phyloP scores from a whole-genome alignment of 2,797 vertebrate genomes.

The Darevskia nairensis region DNA sequence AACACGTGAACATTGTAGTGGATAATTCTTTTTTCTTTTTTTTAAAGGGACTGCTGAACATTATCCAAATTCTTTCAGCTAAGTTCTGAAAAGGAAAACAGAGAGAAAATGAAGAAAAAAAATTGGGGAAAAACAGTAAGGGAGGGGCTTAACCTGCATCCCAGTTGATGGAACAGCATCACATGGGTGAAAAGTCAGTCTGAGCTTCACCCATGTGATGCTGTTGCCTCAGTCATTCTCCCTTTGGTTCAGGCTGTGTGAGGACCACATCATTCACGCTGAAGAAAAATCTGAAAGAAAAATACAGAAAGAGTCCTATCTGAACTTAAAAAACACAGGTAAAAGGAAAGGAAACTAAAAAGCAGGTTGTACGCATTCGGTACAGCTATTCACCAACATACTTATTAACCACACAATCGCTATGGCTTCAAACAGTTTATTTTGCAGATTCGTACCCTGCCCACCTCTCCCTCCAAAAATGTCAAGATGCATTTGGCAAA shows the following conservation, averaged over 20 bases:
- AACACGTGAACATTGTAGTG: constrained; percentile 4
- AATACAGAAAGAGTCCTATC: constrained; percentile 73
- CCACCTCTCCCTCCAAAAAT: background rate
- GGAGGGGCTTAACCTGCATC: constrained; percentile 75
- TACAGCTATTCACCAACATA: constrained; percentile 18
- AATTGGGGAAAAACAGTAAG: constrained; percentile 69
- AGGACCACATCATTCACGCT: constrained; percentile 65
- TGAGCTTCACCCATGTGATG: constrained; percentile 77
- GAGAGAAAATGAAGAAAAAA: constrained; percentile 57
- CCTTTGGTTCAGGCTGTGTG: constrained; percentile 72
- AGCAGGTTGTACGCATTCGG: constrained; percentile 3
- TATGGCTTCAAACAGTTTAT: background rate
- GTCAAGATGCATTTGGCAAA: background rate
- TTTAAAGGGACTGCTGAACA: constrained; percentile 26
- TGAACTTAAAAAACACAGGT: constrained; percentile 50
- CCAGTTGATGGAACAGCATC: constrained; percentile 74
- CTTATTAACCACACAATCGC: constrained; percentile 8
- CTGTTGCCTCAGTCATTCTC: constrained; percentile 73
- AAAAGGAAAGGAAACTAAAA: constrained; percentile 4
- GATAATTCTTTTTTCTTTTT: constrained; percentile 12
- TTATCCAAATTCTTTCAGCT: constrained; percentile 19
- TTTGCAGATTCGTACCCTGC: background rate
- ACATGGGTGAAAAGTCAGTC: constrained; percentile 75
- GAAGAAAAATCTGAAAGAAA: constrained; percentile 77
- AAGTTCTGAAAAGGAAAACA: constrained; percentile 51